Evolutionary conservation across 1,140 invertebrate species (phyloP), one percentile per base, ranked within the genome.

Genomic region (Tetragonula clypearis): DNA sequence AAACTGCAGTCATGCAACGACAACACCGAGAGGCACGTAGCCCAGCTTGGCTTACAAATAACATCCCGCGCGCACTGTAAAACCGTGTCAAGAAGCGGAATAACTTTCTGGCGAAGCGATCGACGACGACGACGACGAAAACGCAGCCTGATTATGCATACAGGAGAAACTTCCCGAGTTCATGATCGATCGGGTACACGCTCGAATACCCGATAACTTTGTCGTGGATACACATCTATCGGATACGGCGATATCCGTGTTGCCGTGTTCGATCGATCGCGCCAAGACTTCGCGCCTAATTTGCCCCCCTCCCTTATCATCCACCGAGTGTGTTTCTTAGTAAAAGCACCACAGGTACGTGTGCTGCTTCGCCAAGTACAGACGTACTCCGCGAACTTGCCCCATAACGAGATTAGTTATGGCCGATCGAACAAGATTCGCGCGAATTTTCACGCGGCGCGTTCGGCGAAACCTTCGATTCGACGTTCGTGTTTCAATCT

Each of bases 101-200:
- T 75, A 75, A 82, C 80, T 66, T 82, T 74, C 72, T 35, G 58
- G 35, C 26, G 15, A 56, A 35, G 71, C 72, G 71, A 74, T 82
- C 71, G 79, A 65, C 35, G 65, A 74, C 56, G 79, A 82, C 71
- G 79, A 65, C 35, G 65, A 74, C 56, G 79, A 82, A 82, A 74
- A 82, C 71, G 71, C 21, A 19, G 69, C n/a, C 58, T 74, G 69
- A 82, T 82, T 82, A 82, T 82, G 79, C 79, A 82, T 82, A 82
- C 79, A 49, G 79, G 79, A 58, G 65, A 30, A 74, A 82, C 71
- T 82, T 82, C 30, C n/a, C 1, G n/a, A 66, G 58, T 77, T 77
- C 26, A 15, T n/a, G 23, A 30, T 30, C 19, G 49, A 26, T 15
- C 71, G 71, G 9, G 56, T 82, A 58, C 26, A 74, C 71, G 71